Percentiles rank a stretch among this genome's conserved stretches.
phyloP scores from a whole-genome alignment of 2,113 vertebrate species.

The Periophthalmodon schlosseri region DNA sequence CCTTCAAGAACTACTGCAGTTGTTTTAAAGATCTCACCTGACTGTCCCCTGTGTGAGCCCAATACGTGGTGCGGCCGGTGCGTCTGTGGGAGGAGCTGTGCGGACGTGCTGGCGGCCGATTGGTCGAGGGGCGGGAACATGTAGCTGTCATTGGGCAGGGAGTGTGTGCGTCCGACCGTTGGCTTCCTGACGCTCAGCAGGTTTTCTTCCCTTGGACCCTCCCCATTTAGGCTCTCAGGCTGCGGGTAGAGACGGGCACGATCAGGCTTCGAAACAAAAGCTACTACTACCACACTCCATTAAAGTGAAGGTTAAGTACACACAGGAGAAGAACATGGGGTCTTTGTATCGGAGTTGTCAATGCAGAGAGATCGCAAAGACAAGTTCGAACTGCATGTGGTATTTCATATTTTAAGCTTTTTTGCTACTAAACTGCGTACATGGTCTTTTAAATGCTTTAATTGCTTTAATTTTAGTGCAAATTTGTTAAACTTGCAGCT shows the following conservation, averaged over 20 bases:
- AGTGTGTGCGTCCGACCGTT: conserved; percentile 90
- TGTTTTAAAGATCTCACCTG: conserved; percentile 47
- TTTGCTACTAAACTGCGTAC: too few relatives aligned
- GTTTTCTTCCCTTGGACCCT: conserved; percentile 71
- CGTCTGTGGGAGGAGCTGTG: conserved; percentile 67
- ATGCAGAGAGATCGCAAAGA: background rate
- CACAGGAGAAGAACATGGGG: conserved; percentile 51
- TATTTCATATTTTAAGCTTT: too few relatives aligned
- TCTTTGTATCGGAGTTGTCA: conserved; percentile 50
- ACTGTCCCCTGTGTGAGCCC: conserved; percentile 46
- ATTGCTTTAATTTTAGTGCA: too few relatives aligned
- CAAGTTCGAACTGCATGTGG: too few relatives aligned
- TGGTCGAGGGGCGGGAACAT: conserved; percentile 81
- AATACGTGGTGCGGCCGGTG: conserved; percentile 73
- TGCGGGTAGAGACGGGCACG: conserved; percentile 49
- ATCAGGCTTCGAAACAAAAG: conserved; percentile 42
- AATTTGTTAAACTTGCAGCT: too few relatives aligned
- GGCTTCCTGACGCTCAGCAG: conserved; percentile 87
- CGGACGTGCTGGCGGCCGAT: conserved; percentile 20
- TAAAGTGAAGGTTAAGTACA: too few relatives aligned
- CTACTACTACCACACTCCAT: too few relatives aligned
- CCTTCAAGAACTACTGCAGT: too few relatives aligned
- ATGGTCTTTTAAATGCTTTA: too few relatives aligned
- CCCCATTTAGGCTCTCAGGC: conserved; percentile 66
- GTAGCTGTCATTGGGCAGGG: conserved; percentile 96